These are phyloP conservation scores for Beroe ovata DNA, from an alignment of 37 sponge, comb jelly and placozoan genomes.

Conservation along the genomic window DNA sequence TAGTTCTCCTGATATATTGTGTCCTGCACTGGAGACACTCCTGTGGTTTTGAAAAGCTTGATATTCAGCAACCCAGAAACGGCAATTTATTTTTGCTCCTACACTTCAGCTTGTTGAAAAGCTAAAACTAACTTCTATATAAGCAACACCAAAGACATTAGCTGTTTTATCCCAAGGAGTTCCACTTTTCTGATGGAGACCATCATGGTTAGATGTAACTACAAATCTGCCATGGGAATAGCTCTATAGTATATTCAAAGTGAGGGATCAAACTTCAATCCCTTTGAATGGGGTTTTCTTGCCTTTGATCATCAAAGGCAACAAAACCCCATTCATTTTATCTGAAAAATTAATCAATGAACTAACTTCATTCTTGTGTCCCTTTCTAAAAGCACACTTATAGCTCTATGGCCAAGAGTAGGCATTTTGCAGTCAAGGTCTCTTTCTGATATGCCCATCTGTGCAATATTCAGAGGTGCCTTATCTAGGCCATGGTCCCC, in stretches of 20 bases:
- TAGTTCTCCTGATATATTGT: constrained; percentile 25
- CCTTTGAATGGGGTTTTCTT: too few relatives aligned
- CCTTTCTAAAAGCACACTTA: constrained; percentile 15
- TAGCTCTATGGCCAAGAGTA: constrained; percentile 55
- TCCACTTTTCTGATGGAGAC: constrained; percentile 70
- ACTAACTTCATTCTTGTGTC: constrained; percentile 38
- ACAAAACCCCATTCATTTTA: too few relatives aligned
- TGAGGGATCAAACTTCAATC: too few relatives aligned
- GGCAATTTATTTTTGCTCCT: too few relatives aligned
- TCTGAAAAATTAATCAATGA: too few relatives aligned
- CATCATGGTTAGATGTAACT: constrained; percentile 70
- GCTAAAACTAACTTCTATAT: constrained; percentile 68
- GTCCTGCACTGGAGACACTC: constrained; percentile 62
- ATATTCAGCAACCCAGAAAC: too few relatives aligned
- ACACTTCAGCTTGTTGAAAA: too few relatives aligned
- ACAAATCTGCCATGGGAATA: constrained; percentile 54
- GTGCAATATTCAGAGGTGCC: constrained; percentile 61
- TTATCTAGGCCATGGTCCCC: constrained; percentile 68
- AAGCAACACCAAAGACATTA: constrained; percentile 68
- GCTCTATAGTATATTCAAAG: too few relatives aligned
- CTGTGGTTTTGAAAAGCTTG: too few relatives aligned
- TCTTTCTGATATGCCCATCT: constrained; percentile 68
- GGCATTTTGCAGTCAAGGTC: constrained; percentile 68
- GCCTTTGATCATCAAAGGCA: too few relatives aligned
- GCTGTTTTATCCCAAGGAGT: constrained; percentile 42